Evolutionary conservation across 2,888 invertebrate species (phyloP), one percentile per base, ranked within the genome.

Genomic region (Drosophila histrio): DNA sequence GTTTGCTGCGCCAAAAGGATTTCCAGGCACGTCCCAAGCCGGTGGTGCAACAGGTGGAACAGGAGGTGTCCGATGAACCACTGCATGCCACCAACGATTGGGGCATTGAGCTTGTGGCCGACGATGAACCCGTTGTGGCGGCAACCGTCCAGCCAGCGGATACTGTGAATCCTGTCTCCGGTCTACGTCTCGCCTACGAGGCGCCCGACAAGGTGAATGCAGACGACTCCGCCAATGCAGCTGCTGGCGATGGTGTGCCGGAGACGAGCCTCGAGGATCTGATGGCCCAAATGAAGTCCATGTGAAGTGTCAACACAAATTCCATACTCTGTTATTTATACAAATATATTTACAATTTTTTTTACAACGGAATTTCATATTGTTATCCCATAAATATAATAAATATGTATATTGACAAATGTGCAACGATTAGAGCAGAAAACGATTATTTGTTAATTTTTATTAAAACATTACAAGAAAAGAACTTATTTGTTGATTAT

Each of bases 1-100:
- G 99, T 90, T 92, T 93, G 53, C 83, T 92, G 71, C 93, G 95
- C 3, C 97, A 97, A 89, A 89, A 91, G 58, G 96, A 96, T 88
- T 94, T 93, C 85, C 89, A 91, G 46, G 90, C 84, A 64, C 93
- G 92, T 67, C 95, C 95, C 0, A 93, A 93, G 85, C 66, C 71
- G 1, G 67, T 77, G 0, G 58, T 57, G 0, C 6, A 47, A 2
- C 19, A 61, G 5, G 26, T 41, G 69, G 75, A 44, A 90, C 93
- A 17, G 92, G 92, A 53, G 17, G 28, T 41, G 2, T 52, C 54
- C 11, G 92, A 92, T 3, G 94, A 94, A 77, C 94, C 96, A 5
- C 79, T 96, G 8, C 98, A 98, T 90, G 96, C 96, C 72, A 96
- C 96, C 39, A 99, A 99, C 91, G 95, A 97, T 52, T 99, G 97